Percentiles rank a stretch among this genome's conserved stretches.
Evolutionary conservation across 1,140 invertebrate genomes (phyloP).

Genomic region (Zaprionus lachaisei): DNA sequence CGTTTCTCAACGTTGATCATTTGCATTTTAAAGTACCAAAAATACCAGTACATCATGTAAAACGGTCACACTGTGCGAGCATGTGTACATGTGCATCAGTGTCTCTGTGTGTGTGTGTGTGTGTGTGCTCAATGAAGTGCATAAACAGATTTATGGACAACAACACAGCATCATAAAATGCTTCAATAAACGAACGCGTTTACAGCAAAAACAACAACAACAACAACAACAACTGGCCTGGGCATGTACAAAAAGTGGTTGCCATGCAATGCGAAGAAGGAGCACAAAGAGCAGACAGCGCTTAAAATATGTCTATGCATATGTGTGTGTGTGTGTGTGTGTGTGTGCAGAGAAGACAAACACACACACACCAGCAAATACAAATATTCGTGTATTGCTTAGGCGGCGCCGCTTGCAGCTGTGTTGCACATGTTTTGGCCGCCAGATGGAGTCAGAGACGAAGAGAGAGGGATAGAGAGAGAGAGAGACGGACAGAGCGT

Average conservation of each 20-base stretch:
- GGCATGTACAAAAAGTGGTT: constrained; percentile 65
- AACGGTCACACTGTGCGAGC: neutral
- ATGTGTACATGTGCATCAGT: neutral
- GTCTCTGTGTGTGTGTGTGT: neutral
- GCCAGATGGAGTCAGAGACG: constrained; percentile 35
- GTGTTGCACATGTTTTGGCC: constrained; percentile 69
- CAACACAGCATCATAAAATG: constrained; percentile 77
- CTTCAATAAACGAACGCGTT: constrained; percentile 81
- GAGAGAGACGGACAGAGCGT: constrained; percentile 14
- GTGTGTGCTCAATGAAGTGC: constrained; percentile 71
- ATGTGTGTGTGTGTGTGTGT: neutral
- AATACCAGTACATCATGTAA: neutral
- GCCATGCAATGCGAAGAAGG: constrained; percentile 67
- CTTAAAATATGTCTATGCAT: constrained; percentile 57
- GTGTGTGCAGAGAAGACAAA: neutral
- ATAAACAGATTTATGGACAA: constrained; percentile 79
- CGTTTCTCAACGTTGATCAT: neutral
- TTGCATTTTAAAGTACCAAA: neutral
- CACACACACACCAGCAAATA: neutral
- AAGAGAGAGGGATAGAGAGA: constrained; percentile 11
- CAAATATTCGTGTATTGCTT: constrained; percentile 16
- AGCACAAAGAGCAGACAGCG: constrained; percentile 66
- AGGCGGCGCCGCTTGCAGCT: constrained; percentile 58
- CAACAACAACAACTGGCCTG: constrained; percentile 40
- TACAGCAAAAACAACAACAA: constrained; percentile 54